Conservation (phyloP, 1,140 invertebrate species). For the Lutraria rhynchaena region DNA sequence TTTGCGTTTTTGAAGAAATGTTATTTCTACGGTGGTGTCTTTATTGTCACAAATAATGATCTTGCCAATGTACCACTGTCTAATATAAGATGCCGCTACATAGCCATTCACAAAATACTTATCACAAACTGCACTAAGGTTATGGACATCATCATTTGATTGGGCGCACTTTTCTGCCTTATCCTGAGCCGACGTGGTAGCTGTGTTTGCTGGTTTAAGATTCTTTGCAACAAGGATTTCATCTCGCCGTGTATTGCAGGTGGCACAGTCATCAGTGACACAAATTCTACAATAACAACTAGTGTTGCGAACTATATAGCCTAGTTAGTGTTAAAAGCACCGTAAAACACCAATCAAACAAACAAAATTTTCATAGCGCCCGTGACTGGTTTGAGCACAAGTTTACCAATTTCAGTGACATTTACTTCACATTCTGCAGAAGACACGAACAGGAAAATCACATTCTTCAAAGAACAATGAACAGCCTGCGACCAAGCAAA, state of each 20-base stretch:
- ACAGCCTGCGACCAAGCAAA: no score
- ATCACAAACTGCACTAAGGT: no score
- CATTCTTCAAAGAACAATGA: conserved; percentile 26
- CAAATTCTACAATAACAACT: conserved; percentile 23
- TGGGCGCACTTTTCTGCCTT: no score
- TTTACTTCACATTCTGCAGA: conserved; percentile 22
- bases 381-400: background rate
- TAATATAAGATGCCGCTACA: conserved; percentile 19
- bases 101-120: background rate
- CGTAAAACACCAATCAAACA: no score
- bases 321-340: no score
- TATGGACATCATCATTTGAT: no score
- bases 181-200: no score
- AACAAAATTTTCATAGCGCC: conserved; percentile 33
- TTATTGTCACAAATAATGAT: background rate
- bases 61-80: conserved; percentile 44
- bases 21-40: conserved; percentile 14
- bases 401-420: background rate
- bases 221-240: background rate
- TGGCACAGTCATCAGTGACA: background rate
- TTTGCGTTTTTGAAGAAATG: conserved; percentile 21
- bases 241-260: background rate
- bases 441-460: conserved; percentile 28
- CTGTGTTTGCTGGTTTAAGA: no score
- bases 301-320: background rate